These are phyloP conservation scores for Bostrychus sinensis DNA, from an alignment of 2,113 vertebrate genomes.

Conservation along the genomic window DNA sequence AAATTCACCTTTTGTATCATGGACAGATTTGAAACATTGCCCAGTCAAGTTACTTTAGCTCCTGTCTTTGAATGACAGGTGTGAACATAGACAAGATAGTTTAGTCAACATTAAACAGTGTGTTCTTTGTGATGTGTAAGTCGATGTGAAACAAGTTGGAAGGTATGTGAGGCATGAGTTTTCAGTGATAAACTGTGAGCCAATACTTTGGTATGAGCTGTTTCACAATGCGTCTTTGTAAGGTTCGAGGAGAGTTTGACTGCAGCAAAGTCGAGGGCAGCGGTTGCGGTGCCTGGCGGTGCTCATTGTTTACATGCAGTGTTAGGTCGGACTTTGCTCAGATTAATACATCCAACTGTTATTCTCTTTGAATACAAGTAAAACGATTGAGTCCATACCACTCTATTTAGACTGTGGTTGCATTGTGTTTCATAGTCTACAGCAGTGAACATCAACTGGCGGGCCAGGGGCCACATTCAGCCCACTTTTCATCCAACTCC, in stretches of 20 bases:
- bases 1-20: not conserved
- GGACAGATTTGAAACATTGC: not conserved
- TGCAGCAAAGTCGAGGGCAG: conserved; percentile 12
- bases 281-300: conserved; percentile 32
- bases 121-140: conserved; percentile 9
- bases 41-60: no score
- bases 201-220: conserved; percentile 20
- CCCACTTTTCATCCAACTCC: no score
- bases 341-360: no score
- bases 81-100: conserved; percentile 3
- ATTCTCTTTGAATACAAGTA: no score
- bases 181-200: conserved; percentile 19
- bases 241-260: not conserved
- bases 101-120: conserved; percentile 3
- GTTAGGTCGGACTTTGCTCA: no score
- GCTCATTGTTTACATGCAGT: conserved; percentile 44
- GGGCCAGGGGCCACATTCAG: no score
- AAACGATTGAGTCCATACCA: no score
- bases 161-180: conserved; percentile 15
- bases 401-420: no score
- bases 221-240: conserved; percentile 19
- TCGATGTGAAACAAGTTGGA: conserved; percentile 13
- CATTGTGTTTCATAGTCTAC: no score
- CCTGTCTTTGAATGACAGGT: conserved; percentile 16
- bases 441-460: no score